Evolutionary conservation across 1,140 invertebrate genomes (phyloP).

Genomic region (Tetramorium parvispinum): DNA sequence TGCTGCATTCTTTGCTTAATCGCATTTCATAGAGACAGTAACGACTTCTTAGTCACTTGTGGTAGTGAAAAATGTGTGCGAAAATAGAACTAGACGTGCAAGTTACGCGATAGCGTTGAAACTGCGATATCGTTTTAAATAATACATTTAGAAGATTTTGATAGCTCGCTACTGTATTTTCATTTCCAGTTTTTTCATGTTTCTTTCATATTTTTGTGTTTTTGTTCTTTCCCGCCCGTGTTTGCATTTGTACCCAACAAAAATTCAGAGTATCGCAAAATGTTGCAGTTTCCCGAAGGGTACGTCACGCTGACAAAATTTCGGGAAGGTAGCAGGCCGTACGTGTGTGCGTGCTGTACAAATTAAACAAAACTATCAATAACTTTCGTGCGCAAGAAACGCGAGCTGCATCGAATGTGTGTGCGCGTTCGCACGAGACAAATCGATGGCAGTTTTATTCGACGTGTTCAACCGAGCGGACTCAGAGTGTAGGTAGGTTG

Average conservation of each 20-base stretch:
- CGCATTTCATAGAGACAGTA: not conserved
- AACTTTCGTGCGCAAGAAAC: slow-evolving; percentile 19
- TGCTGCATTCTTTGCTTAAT: not conserved
- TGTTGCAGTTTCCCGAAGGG: slow-evolving; percentile 23
- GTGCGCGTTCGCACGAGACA: slow-evolving; percentile 19
- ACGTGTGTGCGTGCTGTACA: not conserved
- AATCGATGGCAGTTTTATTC: slow-evolving; percentile 43
- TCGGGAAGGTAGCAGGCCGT: not conserved
- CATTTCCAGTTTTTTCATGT: slow-evolving; percentile 12
- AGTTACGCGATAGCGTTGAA: not conserved
- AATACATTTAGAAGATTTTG: not conserved
- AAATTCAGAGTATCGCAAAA: slow-evolving; percentile 32
- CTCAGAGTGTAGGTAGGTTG: slow-evolving; percentile 15
- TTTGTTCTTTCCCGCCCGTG: not conserved
- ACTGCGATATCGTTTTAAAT: slow-evolving; percentile 1
- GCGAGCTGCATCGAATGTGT: not conserved
- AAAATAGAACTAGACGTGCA: not conserved
- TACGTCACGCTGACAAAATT: slow-evolving; percentile 7
- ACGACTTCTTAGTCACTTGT: not conserved
- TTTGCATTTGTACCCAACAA: slow-evolving; percentile 18
- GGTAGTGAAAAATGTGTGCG: not conserved
- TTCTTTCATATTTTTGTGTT: slow-evolving; percentile 23
- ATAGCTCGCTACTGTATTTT: slow-evolving; percentile 18
- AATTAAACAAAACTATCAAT: slow-evolving; percentile 53
- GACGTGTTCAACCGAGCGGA: not conserved